phyloP scores from a whole-genome alignment of 2,113 vertebrate genomes.

The Colistium nudipinnis region DNA sequence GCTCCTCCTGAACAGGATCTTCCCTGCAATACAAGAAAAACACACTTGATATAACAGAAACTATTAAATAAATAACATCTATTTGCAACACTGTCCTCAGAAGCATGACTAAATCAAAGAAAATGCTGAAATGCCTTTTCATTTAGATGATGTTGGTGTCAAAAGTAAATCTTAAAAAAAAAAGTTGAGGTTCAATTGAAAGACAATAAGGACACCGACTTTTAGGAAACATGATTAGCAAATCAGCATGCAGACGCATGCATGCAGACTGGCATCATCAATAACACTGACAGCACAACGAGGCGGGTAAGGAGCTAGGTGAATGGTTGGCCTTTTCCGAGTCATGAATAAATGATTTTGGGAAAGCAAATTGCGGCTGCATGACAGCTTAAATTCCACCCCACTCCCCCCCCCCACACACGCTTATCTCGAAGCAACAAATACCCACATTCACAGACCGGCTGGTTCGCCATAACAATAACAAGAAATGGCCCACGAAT shows the following conservation, averaged over 20 bases:
- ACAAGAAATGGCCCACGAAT: slow-evolving; percentile 61
- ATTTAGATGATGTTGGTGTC: not conserved
- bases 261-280: slow-evolving; percentile 31
- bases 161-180: not conserved
- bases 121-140: not conserved
- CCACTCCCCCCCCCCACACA: not conserved
- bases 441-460: slow-evolving; percentile 38
- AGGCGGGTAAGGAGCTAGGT: slow-evolving; percentile 30
- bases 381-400: slow-evolving; percentile 27
- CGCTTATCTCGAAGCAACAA: slow-evolving; percentile 44
- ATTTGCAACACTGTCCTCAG: not conserved
- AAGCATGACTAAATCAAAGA: not conserved
- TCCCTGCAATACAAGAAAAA: slow-evolving; percentile 82
- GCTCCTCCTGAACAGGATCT: slow-evolving; percentile 96
- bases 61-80: not conserved
- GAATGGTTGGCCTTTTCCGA: slow-evolving; percentile 54
- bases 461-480: slow-evolving; percentile 52
- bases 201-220: slow-evolving; percentile 21
- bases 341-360: slow-evolving; percentile 60
- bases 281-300: slow-evolving; percentile 64
- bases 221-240: slow-evolving; percentile 2
- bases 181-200: not conserved
- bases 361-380: slow-evolving; percentile 34
- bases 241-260: slow-evolving; percentile 57
- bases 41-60: not conserved